These are phyloP conservation scores for Orussus abietinus DNA, from an alignment of 1,140 invertebrate species.

Conservation along the genomic window DNA sequence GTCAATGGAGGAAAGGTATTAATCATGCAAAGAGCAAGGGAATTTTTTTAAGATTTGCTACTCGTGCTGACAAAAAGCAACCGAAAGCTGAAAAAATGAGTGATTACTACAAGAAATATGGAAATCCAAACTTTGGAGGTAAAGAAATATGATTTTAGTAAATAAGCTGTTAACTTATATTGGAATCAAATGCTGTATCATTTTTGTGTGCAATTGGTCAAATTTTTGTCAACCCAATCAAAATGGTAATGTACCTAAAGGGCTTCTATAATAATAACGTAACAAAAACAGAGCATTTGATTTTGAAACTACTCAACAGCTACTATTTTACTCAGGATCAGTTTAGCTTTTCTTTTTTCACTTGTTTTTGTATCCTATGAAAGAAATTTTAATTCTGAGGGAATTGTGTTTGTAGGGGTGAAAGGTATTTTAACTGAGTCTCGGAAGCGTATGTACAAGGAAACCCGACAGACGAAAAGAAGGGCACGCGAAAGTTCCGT, in stretches of 20 bases:
- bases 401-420: slow-evolving; percentile 39
- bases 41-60: slow-evolving; percentile 72
- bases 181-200: no score
- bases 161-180: slow-evolving; percentile 6
- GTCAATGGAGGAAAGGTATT: slow-evolving; percentile 71
- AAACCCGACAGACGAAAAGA: slow-evolving; percentile 28
- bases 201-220: no score
- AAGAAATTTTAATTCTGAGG: slow-evolving; percentile 10
- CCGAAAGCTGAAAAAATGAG: slow-evolving; percentile 59
- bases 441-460: slow-evolving; percentile 48
- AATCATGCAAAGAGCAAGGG: slow-evolving; percentile 60
- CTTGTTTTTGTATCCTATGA: no score
- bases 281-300: no score
- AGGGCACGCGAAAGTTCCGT: slow-evolving; percentile 22
- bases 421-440: slow-evolving; percentile 57
- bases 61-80: slow-evolving; percentile 61
- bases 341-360: no score
- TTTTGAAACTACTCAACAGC: no score
- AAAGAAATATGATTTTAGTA: slow-evolving; percentile 17
- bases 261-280: no score
- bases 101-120: slow-evolving; percentile 63
- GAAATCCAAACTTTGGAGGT: slow-evolving; percentile 64
- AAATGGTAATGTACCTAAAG: no score
- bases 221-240: no score
- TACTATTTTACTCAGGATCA: no score